phyloP scores from a whole-genome alignment of 2,888 invertebrate species.

The Melanchra persicariae region DNA sequence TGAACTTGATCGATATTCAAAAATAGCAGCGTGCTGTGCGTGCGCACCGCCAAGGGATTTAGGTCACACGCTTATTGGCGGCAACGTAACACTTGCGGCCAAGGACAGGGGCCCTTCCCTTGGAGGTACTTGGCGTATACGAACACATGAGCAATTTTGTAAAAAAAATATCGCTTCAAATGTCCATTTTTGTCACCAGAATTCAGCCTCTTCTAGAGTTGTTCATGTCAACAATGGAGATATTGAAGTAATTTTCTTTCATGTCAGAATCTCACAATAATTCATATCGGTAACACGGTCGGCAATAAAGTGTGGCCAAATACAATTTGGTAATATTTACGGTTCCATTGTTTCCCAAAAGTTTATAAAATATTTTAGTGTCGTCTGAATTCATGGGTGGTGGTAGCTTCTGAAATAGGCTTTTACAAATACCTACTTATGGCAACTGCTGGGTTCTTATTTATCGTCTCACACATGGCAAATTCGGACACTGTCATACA shows the following conservation, averaged over 20 bases:
- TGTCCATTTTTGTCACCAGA: too few species aligned
- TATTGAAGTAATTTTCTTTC: slow-evolving; percentile 15
- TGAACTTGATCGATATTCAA: slow-evolving; percentile 84
- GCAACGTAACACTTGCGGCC: slow-evolving; percentile 82
- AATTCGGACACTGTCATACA: not conserved
- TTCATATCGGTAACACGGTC: slow-evolving; percentile 39
- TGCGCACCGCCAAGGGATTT: slow-evolving; percentile 78
- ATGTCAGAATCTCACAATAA: slow-evolving; percentile 13
- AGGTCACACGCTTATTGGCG: slow-evolving; percentile 87
- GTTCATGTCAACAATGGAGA: not conserved
- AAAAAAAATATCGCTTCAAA: too few species aligned
- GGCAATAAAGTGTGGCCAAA: slow-evolving; percentile 23
- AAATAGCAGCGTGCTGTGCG: slow-evolving; percentile 79
- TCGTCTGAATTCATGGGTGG: slow-evolving; percentile 24
- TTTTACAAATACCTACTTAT: slow-evolving; percentile 16
- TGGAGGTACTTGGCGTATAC: slow-evolving; percentile 12
- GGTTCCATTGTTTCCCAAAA: slow-evolving; percentile 55
- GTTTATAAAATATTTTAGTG: slow-evolving; percentile 50
- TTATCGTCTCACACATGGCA: not conserved
- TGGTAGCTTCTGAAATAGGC: slow-evolving; percentile 34
- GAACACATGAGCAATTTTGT: not conserved
- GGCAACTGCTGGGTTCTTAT: not conserved
- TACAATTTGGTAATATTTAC: slow-evolving; percentile 49
- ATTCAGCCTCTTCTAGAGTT: too few species aligned
- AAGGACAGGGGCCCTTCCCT: slow-evolving; percentile 77